phyloP scores from a whole-genome alignment of 2,888 invertebrate species.

The Bedellia somnulentella region DNA sequence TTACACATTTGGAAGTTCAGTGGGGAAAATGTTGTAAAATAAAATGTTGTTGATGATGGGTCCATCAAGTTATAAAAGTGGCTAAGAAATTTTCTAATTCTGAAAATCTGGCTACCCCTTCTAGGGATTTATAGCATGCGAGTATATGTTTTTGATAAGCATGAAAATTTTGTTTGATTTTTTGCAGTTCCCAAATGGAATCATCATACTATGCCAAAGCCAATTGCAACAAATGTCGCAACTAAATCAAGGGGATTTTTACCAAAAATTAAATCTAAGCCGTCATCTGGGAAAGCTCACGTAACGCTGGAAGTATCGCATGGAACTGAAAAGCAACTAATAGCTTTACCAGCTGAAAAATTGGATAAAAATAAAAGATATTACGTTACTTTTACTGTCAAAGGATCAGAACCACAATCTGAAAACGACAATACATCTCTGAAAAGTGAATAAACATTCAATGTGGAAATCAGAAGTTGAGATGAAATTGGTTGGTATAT shows the following conservation, averaged over 20 bases:
- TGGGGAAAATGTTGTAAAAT: too few species aligned
- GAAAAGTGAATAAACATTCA: slow-evolving; percentile 29
- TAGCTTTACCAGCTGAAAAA: slow-evolving; percentile 83
- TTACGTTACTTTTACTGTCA: slow-evolving; percentile 90
- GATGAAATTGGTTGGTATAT: neutral
- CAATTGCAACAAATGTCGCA: slow-evolving; percentile 62
- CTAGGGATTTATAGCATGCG: too few species aligned
- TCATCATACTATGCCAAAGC: slow-evolving; percentile 78
- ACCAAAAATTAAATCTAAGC: slow-evolving; percentile 66
- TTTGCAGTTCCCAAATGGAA: slow-evolving; percentile 73
- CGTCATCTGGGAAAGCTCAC: slow-evolving; percentile 43
- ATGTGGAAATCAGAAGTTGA: neutral
- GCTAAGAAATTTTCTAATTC: too few species aligned
- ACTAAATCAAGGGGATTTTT: slow-evolving; percentile 62
- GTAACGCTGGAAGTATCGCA: slow-evolving; percentile 81
- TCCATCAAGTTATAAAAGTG: too few species aligned
- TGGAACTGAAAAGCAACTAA: slow-evolving; percentile 82
- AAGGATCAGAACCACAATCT: slow-evolving; percentile 66
- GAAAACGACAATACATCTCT: slow-evolving; percentile 49
- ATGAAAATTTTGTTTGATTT: too few species aligned
- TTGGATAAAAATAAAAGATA: slow-evolving; percentile 88
- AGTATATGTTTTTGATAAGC: too few species aligned
- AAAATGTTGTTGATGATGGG: too few species aligned
- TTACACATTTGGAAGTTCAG: too few species aligned
- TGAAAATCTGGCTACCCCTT: too few species aligned